Base-by-base conservation (phyloP, 2,113 vertebrate genomes). In the Hystrix brachyura region DNA sequence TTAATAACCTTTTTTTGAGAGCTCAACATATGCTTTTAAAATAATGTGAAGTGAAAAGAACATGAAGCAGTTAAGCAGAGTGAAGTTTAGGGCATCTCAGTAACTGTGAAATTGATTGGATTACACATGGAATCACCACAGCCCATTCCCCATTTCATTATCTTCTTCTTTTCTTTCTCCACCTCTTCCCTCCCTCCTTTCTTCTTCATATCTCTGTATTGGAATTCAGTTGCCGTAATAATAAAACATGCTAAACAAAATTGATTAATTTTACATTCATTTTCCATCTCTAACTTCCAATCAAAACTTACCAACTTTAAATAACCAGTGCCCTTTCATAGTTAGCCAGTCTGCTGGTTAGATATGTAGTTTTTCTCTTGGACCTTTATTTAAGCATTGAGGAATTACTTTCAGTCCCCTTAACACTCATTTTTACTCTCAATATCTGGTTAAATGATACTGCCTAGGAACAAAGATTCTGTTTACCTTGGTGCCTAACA, bases 271-370 rank as follows among this genome's bases (percentile, higher is more conserved):
- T 87, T 59, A 85, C 53, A 85, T 86, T 74, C 12, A 8, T 82
- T 94, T 95, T 87, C 19, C 25, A 53, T 69, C 83, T 89, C 60
- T 94, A 83, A 72, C 38, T 83, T 87, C 27, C 29, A 60, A 5
- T 83, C 57, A 27, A 51, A 78, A 78, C 27, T 51, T 76, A 72
- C 3, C 34, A 27, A 38, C 71, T 87, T 84, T 46, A 59, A 80
- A 92, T 79, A 87, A 84, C 32, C n/a, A 90, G 6, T 59, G 15
- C 21, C n/a, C 48, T 29, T 48, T 78, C 29, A 32, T 51, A 51
- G 19, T 72, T 43, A 72, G 7, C 10, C 14, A 51, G 19, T n/a
- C 4, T 29, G 48, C 83, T 55, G 72, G 5, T 69, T 90, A 71
- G 71, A 76, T 34, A 57, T 69, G 59, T 53, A 62, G 12, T 57